Conservation (phyloP, 2,113 vertebrate genomes). For the Fregata magnificens region DNA sequence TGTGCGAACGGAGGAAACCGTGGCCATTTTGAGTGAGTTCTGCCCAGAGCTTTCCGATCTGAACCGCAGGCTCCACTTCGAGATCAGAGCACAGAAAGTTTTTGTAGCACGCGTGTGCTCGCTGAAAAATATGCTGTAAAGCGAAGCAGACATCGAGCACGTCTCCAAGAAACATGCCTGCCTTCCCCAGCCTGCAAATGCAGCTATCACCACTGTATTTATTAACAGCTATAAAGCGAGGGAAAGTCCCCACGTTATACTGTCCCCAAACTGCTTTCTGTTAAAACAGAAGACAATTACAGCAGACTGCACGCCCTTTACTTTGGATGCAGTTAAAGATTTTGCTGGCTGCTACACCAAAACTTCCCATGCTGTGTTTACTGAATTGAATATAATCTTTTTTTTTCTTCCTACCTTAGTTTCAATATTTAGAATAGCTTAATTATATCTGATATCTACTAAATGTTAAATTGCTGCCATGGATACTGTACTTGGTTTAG, state of each 20-base stretch:
- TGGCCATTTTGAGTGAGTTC: conserved; percentile 36
- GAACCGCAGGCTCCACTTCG: background rate
- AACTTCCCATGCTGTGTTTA: conserved; percentile 65
- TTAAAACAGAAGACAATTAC: conserved; percentile 26
- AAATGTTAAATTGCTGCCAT: conserved; percentile 60
- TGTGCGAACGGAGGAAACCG: background rate
- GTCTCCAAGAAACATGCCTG: background rate
- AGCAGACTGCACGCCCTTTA: conserved; percentile 18
- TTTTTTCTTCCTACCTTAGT: conserved; percentile 54
- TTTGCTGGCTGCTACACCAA: conserved; percentile 32
- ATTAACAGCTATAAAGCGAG: background rate
- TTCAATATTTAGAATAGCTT: conserved; percentile 66
- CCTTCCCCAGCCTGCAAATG: background rate
- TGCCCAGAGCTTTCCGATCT: background rate
- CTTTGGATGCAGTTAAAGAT: conserved; percentile 41
- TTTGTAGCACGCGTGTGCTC: background rate
- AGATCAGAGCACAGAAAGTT: conserved; percentile 2
- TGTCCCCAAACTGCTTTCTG: background rate
- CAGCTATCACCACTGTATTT: background rate
- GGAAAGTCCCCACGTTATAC: background rate
- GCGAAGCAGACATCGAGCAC: background rate
- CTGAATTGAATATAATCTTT: conserved; percentile 54
- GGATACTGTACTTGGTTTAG: conserved; percentile 63
- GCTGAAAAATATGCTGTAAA: background rate
- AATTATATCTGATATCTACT: conserved; percentile 68